These are phyloP conservation scores for Pachyrhynchus sulphureomaculatus DNA, from an alignment of 1,140 invertebrate genomes.

Conservation along the genomic window DNA sequence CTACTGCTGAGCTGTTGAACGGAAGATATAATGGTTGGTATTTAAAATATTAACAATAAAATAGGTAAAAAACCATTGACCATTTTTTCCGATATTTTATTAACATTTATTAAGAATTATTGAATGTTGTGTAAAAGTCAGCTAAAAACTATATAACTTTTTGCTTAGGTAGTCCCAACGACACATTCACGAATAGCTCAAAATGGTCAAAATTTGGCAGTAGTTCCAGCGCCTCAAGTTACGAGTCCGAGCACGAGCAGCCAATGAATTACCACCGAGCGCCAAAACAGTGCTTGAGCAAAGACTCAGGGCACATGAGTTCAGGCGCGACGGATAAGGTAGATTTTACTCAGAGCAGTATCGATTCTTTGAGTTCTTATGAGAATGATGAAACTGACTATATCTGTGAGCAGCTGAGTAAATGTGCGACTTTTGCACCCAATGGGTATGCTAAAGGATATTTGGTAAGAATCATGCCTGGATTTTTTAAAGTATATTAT, in stretches of 20 bases:
- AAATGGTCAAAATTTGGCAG: constrained; percentile 45
- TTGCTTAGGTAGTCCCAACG: constrained; percentile 20
- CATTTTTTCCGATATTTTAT: no score
- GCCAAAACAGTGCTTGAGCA: constrained; percentile 43
- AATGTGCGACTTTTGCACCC: constrained; percentile 31
- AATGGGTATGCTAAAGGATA: constrained; percentile 40
- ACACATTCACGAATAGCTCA: constrained; percentile 27
- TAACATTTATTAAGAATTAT: not conserved
- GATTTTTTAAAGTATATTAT: no score
- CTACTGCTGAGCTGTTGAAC: constrained; percentile 47
- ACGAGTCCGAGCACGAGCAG: constrained; percentile 43
- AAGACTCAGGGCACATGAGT: constrained; percentile 48
- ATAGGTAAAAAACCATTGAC: no score
- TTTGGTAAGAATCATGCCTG: constrained; percentile 24
- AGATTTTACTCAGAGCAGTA: constrained; percentile 47
- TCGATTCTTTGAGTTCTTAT: constrained; percentile 49
- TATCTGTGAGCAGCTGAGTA: constrained; percentile 44
- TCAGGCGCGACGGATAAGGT: constrained; percentile 45
- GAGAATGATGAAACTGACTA: constrained; percentile 51
- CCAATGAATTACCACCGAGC: constrained; percentile 14
- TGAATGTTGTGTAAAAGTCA: no score
- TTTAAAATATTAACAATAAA: constrained; percentile 24
- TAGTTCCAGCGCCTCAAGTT: constrained; percentile 49
- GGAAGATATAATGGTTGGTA: constrained; percentile 38
- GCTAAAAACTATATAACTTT: not conserved